Percentiles rank a stretch among this genome's conserved stretches.
Conservation (phyloP, 2,888 invertebrate species). For the Drosophila helvetica region DNA sequence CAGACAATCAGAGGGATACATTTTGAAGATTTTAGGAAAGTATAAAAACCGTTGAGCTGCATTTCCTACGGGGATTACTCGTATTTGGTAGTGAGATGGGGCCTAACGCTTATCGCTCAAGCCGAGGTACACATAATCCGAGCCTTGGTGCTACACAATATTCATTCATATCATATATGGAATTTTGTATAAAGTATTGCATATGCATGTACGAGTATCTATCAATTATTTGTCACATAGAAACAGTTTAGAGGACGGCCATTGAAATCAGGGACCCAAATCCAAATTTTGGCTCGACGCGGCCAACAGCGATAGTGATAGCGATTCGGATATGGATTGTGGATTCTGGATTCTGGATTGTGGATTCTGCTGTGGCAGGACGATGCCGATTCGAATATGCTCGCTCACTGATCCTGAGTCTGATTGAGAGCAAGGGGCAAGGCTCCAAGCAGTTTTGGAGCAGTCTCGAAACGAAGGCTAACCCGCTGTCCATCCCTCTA, state of each 20-base stretch:
- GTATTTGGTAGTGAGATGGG: conserved; percentile 33
- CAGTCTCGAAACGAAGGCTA: conserved; percentile 42
- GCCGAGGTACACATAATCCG: conserved; percentile 36
- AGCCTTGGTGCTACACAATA: conserved; percentile 27
- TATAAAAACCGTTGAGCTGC: conserved; percentile 72
- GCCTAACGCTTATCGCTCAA: conserved; percentile 21
- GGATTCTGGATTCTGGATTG: conserved; percentile 29
- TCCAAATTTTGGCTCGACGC: background rate
- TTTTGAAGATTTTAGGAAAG: conserved; percentile 55
- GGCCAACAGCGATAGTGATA: conserved; percentile 7
- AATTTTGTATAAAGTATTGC: conserved; percentile 40
- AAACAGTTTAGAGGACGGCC: conserved; percentile 79
- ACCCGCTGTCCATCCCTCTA: conserved; percentile 2
- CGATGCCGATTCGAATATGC: conserved; percentile 15
- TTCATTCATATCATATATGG: conserved; percentile 40
- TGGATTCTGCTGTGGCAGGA: background rate
- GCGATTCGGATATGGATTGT: conserved; percentile 48
- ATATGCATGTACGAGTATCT: conserved; percentile 24
- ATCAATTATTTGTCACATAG: conserved; percentile 79
- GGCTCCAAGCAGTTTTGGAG: conserved; percentile 51
- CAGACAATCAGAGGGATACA: background rate
- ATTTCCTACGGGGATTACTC: conserved; percentile 23
- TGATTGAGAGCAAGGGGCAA: conserved; percentile 64
- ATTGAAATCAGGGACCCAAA: conserved; percentile 66
- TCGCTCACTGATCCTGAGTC: conserved; percentile 6